These are phyloP conservation scores for Anoplolepis gracilipes DNA, from an alignment of 1,140 invertebrate species.

Conservation along the genomic window DNA sequence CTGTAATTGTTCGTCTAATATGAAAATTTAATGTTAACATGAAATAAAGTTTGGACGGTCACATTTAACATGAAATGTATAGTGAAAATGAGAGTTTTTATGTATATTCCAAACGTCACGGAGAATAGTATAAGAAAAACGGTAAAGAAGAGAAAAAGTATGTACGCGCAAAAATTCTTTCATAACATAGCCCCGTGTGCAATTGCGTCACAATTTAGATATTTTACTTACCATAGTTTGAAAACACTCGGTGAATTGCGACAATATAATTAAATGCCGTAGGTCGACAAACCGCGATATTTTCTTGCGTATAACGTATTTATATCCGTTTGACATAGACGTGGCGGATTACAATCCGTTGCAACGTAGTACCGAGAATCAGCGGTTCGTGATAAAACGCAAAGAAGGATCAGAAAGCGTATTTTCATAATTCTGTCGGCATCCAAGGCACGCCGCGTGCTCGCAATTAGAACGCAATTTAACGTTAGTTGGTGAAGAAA, in stretches of 20 bases:
- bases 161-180: background rate
- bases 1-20: conserved; percentile 30
- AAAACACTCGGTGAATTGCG: conserved; percentile 37
- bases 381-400: conserved; percentile 50
- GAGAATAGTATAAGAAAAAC: background rate
- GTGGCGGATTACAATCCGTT: conserved; percentile 43
- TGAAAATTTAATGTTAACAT: conserved; percentile 13
- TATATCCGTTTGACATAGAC: conserved; percentile 43
- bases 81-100: conserved; percentile 7
- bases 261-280: conserved; percentile 55
- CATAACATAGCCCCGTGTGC: background rate
- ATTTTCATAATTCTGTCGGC: conserved; percentile 59
- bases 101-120: background rate
- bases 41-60: background rate
- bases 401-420: conserved; percentile 55
- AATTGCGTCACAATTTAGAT: conserved; percentile 10
- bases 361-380: conserved; percentile 40
- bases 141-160: background rate
- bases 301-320: conserved; percentile 37
- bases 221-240: conserved; percentile 39
- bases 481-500: conserved; percentile 57
- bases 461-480: conserved; percentile 61
- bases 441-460: conserved; percentile 48
- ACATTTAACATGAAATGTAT: background rate
- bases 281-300: conserved; percentile 43